Evolutionary conservation across 2,888 invertebrate species (phyloP), one percentile per base, ranked within the genome.

Genomic region (Caenorhabditis sinica): DNA sequence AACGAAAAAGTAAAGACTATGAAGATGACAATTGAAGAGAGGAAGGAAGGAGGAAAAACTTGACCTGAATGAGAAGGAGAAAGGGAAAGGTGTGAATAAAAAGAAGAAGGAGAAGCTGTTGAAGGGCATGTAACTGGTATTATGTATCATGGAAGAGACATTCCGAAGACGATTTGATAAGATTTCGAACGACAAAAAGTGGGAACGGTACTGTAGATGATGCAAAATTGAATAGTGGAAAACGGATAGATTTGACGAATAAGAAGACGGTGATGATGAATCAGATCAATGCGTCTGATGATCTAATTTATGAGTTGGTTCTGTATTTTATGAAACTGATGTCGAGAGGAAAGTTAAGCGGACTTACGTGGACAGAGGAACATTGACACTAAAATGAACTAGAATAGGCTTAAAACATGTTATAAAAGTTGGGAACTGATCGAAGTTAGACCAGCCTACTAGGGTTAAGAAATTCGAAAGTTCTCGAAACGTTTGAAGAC

Each of bases 51-150:
- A 43, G 66, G 61, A 79, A 65, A 79, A 58, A 72, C 72, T 65
- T 63, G 72, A 65, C 71, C 65, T 72, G 79, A 58, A 72, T 61
- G 72, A 65, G 40, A 63, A 43, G 30, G 30, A 60, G 65, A 74
- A 72, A 79, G 63, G 15, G 72, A 72, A 63, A 66, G 36, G 72
- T 65, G 79, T 45, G 63, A 71, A 53, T n/a, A n/a, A n/a, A 43
- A 30, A 68, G 33, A 40, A 17, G 30, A 30, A 71, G 51, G 23
- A 30, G 43, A 68, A 68, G 43, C 58, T 17, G 53, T 53, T 9
- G 51, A 73, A 73, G 51, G 73, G 56, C 56, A 69, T 40, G 56
- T 40, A 25, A 56, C 56, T 56, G 40, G 65, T 65, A 65, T 40
- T 68, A 49, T 68, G 13, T 20, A 17, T 20, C n/a, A n/a, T n/a